These are phyloP conservation scores for Struthio camelus DNA, from an alignment of 2,113 vertebrate genomes.

Conservation along the genomic window DNA sequence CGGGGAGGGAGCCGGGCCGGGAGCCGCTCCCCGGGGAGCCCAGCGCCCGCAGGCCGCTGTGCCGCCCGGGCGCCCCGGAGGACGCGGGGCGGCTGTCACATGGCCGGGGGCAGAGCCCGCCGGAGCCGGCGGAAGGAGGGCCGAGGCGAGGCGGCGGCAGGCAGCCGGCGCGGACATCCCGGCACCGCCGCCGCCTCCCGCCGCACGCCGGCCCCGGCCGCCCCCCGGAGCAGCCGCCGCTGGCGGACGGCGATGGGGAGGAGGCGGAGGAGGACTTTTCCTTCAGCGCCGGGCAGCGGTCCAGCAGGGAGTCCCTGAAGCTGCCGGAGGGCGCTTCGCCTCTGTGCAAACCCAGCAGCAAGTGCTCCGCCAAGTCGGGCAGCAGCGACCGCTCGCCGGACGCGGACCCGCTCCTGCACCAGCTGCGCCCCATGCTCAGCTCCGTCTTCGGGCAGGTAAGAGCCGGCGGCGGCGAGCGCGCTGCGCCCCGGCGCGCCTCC, in stretches of 20 bases:
- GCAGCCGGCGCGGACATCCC: slow-evolving; percentile 31
- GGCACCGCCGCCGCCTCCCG: slow-evolving; percentile 28
- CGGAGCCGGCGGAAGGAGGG: slow-evolving; percentile 50
- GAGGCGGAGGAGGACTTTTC: slow-evolving; percentile 62
- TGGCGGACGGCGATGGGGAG: slow-evolving; percentile 52
- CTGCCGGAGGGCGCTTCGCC: slow-evolving; percentile 61
- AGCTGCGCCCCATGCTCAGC: slow-evolving; percentile 89
- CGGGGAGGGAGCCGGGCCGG: slow-evolving; percentile 26
- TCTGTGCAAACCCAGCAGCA: slow-evolving; percentile 69
- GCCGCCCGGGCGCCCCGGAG: slow-evolving; percentile 81
- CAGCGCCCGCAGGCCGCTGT: slow-evolving; percentile 89
- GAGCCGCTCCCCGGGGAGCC: slow-evolving; percentile 80
- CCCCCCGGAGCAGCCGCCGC: slow-evolving; percentile 59
- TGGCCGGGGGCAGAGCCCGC: slow-evolving; percentile 47
- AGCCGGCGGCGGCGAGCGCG: slow-evolving; percentile 23
- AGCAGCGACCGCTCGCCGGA: slow-evolving; percentile 70
- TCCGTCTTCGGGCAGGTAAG: slow-evolving; percentile 97
- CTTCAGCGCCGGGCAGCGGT: slow-evolving; percentile 32
- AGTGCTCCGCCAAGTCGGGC: slow-evolving; percentile 66
- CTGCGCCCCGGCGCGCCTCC: slow-evolving; percentile 26
- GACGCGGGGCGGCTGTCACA: slow-evolving; percentile 58
- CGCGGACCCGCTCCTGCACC: slow-evolving; percentile 81
- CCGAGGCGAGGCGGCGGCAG: slow-evolving; percentile 41
- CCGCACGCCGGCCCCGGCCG: slow-evolving; percentile 57
- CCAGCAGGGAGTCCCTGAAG: slow-evolving; percentile 60